Conservation (phyloP, 2,797 vertebrate species). For the Molossus molossus region DNA sequence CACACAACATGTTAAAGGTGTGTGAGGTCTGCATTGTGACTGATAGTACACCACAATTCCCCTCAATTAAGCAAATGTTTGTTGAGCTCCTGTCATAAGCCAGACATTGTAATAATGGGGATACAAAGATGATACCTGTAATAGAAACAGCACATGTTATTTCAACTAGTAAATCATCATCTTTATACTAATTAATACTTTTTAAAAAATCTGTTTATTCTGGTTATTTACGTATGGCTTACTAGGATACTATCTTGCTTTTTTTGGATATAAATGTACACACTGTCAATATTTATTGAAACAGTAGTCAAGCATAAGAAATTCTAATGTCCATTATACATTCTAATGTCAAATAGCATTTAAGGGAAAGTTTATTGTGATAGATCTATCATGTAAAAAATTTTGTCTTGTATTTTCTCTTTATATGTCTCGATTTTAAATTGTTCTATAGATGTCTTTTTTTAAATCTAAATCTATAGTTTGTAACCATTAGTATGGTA, state of each 20-base stretch:
- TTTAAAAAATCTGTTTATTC: neutral
- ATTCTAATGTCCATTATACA: neutral
- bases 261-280: neutral
- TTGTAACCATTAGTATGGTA: neutral
- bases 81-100: neutral
- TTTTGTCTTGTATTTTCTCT: neutral
- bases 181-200: slow-evolving; percentile 11
- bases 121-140: neutral
- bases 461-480: neutral
- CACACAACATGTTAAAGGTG: neutral
- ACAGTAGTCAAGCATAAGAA: neutral
- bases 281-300: neutral
- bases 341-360: neutral
- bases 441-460: neutral
- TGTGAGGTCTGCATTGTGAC: neutral
- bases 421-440: slow-evolving; percentile 13
- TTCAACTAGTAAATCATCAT: neutral
- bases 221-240: neutral
- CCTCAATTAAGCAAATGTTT: neutral
- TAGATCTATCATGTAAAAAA: neutral
- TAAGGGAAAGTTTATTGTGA: neutral
- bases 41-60: neutral
- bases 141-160: neutral
- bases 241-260: neutral
- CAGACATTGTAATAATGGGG: neutral